These are phyloP conservation scores for Chrysolina oricalcia DNA, from an alignment of 2,888 invertebrate species.

Conservation along the genomic window DNA sequence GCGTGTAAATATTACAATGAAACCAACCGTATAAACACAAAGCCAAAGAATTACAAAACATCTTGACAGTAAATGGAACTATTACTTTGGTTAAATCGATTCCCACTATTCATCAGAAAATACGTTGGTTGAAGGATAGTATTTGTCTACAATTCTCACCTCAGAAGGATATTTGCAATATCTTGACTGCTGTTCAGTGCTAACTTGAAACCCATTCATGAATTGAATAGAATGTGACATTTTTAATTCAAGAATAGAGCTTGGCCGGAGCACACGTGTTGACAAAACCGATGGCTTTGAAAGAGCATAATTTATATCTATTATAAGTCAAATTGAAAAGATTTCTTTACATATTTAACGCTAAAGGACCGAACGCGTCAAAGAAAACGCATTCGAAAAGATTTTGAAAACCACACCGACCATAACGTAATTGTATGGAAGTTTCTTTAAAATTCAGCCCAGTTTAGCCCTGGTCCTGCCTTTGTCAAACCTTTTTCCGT, in stretches of 20 bases:
- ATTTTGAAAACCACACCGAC: slow-evolving; percentile 67
- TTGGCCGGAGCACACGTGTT: slow-evolving; percentile 65
- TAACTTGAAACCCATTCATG: slow-evolving; percentile 51
- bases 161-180: slow-evolving; percentile 50
- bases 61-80: slow-evolving; percentile 22
- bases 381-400: slow-evolving; percentile 61
- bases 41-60: slow-evolving; percentile 12
- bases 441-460: slow-evolving; percentile 60
- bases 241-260: slow-evolving; percentile 50
- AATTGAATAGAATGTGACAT: slow-evolving; percentile 46
- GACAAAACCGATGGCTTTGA: slow-evolving; percentile 67
- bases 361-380: slow-evolving; percentile 53
- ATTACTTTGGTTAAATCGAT: slow-evolving; percentile 22
- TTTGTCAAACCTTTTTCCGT: slow-evolving; percentile 60
- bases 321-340: slow-evolving; percentile 62
- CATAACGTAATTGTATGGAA: slow-evolving; percentile 56
- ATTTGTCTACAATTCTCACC: slow-evolving; percentile 48
- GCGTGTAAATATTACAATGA: neutral
- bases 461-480: slow-evolving; percentile 61
- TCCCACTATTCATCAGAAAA: slow-evolving; percentile 23
- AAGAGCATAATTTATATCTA: slow-evolving; percentile 68
- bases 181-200: slow-evolving; percentile 49
- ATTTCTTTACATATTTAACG: slow-evolving; percentile 56
- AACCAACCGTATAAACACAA: neutral
- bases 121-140: slow-evolving; percentile 41